Evolutionary conservation across 1,140 invertebrate genomes (phyloP).

Genomic region (Brachionus paranguensis): DNA sequence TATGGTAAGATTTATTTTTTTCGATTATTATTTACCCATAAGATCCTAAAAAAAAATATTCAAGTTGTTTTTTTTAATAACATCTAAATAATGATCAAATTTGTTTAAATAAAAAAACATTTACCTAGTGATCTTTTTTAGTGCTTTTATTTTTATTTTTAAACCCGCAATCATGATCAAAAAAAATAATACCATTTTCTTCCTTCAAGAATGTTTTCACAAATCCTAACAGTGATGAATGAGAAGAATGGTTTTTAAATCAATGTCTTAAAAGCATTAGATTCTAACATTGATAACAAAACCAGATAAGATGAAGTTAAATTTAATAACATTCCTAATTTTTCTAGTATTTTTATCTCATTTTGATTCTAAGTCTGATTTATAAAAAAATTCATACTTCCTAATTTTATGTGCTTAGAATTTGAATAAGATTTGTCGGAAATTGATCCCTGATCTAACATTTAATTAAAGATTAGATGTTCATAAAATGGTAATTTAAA

Average conservation of each 20-base stretch:
- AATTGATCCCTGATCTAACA: neutral
- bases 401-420: neutral
- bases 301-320: neutral
- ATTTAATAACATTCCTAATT: neutral
- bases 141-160: neutral
- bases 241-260: neutral
- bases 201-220: neutral
- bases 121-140: neutral
- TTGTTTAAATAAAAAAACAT: neutral
- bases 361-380: neutral
- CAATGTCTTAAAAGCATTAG: neutral
- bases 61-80: neutral
- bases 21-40: neutral
- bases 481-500: neutral
- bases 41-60: neutral
- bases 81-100: neutral
- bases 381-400: neutral
- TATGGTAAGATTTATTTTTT: neutral
- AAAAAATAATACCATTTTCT: neutral
- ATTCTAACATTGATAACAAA: neutral
- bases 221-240: neutral
- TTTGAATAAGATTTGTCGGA: neutral
- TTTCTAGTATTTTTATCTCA: neutral
- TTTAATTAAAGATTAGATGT: neutral
- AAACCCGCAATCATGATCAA: neutral